Percentiles rank a stretch among this genome's conserved stretches.
Evolutionary conservation across 2,888 invertebrate genomes (phyloP).

Genomic region (Oconnorella tubifera): DNA sequence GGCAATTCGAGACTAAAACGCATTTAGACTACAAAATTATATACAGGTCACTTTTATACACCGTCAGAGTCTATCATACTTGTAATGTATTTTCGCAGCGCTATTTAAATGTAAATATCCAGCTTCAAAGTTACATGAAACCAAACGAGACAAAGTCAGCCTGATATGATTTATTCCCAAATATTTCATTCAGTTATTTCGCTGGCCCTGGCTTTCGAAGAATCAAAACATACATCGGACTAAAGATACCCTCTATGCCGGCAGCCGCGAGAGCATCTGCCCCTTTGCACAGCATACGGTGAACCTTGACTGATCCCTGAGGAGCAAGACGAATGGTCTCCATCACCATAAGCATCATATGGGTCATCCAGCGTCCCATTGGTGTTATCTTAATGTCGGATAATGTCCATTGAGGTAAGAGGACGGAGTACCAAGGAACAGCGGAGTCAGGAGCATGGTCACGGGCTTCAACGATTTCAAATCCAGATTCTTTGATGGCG

Average conservation of each 20-base stretch:
- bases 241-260: slow-evolving; percentile 31
- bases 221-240: slow-evolving; percentile 29
- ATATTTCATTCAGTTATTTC: too few relatives aligned
- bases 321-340: slow-evolving; percentile 29
- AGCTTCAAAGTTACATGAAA: too few relatives aligned
- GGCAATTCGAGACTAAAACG: too few relatives aligned
- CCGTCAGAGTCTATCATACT: too few relatives aligned
- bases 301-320: slow-evolving; percentile 28
- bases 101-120: too few relatives aligned
- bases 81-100: too few relatives aligned
- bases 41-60: too few relatives aligned
- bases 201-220: slow-evolving; percentile 31
- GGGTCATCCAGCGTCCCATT: slow-evolving; percentile 32
- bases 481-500: slow-evolving; percentile 26
- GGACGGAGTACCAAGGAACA: slow-evolving; percentile 31
- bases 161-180: too few relatives aligned
- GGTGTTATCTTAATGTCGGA: slow-evolving; percentile 26
- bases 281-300: slow-evolving; percentile 28
- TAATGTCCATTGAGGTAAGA: slow-evolving; percentile 26
- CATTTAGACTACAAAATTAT: too few relatives aligned
- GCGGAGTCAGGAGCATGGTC: slow-evolving; percentile 22
- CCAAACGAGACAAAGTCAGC: too few relatives aligned
- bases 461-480: slow-evolving; percentile 28
- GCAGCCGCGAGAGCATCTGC: slow-evolving; percentile 29
- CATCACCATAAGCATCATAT: slow-evolving; percentile 24